Conservation (phyloP, 2,113 vertebrate genomes). For the Rhinopithecus roxellana region DNA sequence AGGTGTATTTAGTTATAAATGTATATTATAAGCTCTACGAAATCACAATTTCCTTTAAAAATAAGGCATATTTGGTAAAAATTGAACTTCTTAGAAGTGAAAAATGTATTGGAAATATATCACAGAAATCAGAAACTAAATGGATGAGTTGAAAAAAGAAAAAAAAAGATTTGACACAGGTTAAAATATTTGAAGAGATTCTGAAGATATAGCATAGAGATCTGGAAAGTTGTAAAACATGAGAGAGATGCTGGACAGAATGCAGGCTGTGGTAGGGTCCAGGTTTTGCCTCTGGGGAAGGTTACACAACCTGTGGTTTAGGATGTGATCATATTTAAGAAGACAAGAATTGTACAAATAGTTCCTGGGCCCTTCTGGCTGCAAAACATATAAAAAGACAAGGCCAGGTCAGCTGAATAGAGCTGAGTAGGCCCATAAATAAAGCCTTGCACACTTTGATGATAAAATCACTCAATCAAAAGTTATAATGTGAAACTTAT, state of each 20-base stretch:
- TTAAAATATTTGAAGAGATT: neutral
- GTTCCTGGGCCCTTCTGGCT: neutral
- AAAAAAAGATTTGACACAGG: neutral
- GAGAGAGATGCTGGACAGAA: neutral
- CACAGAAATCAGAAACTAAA: neutral
- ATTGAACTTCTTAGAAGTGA: neutral
- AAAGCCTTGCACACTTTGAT: neutral
- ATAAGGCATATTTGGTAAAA: neutral
- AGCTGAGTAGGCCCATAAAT: neutral
- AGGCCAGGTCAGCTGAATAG: neutral
- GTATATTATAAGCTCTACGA: neutral
- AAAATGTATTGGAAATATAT: neutral
- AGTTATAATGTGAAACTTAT: neutral
- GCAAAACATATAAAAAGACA: neutral
- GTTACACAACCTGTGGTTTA: neutral
- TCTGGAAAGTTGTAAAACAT: neutral
- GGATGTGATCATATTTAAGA: neutral
- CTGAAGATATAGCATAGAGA: neutral
- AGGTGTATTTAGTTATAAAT: neutral
- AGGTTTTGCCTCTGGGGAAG: neutral
- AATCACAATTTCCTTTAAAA: neutral
- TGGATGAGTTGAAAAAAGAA: neutral
- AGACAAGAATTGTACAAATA: neutral
- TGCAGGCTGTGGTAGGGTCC: neutral
- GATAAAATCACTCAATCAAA: neutral